Evolutionary conservation across 2,888 invertebrate species (phyloP).

Genomic region (Heteropelma amictum): DNA sequence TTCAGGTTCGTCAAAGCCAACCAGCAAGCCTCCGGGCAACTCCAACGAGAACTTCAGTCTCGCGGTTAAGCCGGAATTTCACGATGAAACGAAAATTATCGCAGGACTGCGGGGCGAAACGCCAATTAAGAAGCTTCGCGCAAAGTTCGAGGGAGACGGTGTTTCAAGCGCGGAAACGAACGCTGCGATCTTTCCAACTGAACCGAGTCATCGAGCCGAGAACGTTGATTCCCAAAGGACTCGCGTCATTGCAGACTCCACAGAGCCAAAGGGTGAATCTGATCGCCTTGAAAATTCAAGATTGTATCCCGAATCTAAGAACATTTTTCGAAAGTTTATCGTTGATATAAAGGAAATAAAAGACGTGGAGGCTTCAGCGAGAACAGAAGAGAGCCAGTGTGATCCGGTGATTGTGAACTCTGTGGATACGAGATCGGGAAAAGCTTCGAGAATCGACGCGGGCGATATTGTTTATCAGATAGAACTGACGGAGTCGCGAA

Average conservation of each 20-base stretch:
- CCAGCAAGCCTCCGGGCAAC: constrained; percentile 28
- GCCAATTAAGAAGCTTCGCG: constrained; percentile 50
- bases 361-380: background rate
- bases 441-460: constrained; percentile 1
- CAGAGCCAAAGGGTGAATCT: background rate
- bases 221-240: constrained; percentile 14
- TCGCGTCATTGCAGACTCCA: background rate
- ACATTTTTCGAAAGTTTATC: background rate
- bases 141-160: constrained; percentile 42
- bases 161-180: background rate
- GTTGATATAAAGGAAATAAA: constrained; percentile 10
- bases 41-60: constrained; percentile 69
- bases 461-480: constrained; percentile 24
- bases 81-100: constrained; percentile 35
- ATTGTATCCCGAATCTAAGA: constrained; percentile 60
- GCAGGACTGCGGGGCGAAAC: constrained; percentile 32
- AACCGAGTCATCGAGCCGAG: background rate
- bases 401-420: background rate
- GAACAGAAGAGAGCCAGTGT: background rate
- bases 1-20: constrained; percentile 22
- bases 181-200: background rate
- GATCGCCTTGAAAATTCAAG: constrained; percentile 61
- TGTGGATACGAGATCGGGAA: background rate
- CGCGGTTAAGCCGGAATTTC: constrained; percentile 63
- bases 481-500: constrained; percentile 27